Evolutionary conservation across 2,888 invertebrate species (phyloP).

Genomic region (Drosophila macrospina): DNA sequence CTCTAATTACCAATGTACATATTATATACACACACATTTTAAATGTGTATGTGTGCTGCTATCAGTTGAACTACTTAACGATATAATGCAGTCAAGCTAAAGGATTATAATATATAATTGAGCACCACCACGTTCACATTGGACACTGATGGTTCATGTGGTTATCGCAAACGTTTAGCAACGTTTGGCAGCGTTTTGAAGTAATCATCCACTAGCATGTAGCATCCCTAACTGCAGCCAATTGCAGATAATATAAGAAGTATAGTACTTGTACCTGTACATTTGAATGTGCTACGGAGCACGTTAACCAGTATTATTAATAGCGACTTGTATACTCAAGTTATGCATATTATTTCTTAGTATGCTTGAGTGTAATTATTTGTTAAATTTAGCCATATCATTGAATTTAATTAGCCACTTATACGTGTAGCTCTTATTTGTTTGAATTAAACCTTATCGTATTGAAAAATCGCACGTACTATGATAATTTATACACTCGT

Average conservation of each 20-base stretch:
- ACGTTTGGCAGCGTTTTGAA: constrained; percentile 22
- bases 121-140: constrained; percentile 30
- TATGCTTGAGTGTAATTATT: constrained; percentile 10
- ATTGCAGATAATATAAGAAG: background rate
- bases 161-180: constrained; percentile 34
- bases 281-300: background rate
- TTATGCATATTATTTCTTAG: background rate
- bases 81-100: constrained; percentile 29
- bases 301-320: background rate
- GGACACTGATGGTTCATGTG: background rate
- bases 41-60: constrained; percentile 7
- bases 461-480: constrained; percentile 69
- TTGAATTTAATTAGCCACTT: constrained; percentile 46
- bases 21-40: constrained; percentile 1
- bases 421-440: constrained; percentile 34
- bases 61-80: constrained; percentile 35
- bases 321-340: background rate
- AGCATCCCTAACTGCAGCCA: constrained; percentile 10
- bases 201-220: background rate
- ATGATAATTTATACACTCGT: constrained; percentile 43
- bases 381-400: constrained; percentile 32
- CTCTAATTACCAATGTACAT: constrained; percentile 20
- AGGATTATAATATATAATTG: constrained; percentile 44
- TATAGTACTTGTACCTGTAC: background rate
- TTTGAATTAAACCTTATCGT: constrained; percentile 59